Evolutionary conservation across 1,140 invertebrate genomes (phyloP), one percentile per base, ranked within the genome.

Genomic region (Drosophila tropicalis): DNA sequence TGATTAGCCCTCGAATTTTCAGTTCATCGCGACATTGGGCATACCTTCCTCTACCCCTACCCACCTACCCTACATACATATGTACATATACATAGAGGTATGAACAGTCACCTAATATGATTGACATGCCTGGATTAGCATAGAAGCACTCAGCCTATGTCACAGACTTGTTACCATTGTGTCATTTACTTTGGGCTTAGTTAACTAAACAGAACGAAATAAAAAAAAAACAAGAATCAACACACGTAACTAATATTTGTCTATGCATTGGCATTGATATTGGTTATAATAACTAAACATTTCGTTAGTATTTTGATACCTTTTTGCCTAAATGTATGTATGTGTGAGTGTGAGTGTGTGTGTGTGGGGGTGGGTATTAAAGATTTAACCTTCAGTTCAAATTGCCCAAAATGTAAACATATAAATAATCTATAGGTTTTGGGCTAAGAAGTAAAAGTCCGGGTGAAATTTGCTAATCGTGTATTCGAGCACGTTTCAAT

Each of bases 81-180:
- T 75, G 73, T 72, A 75, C 68, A 81, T 71, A 55, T 39, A 44
- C 67, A 40, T 75, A 13, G 10, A 39, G 10, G 36, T 51, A 51
- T 22, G 10, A 17, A 47, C 17, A 15, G 3, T 19, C 44, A 22
- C 10, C 17, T 22, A 39, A 63, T 60, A 73, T 79, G 77, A 87
- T 87, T 87, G 83, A 87, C 83, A 87, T 89, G 76, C 63, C 67
- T 81, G 83, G 83, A 87, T 87, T 87, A 87, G 76, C 82, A 76
- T 66, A 71, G 79, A 65, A 69, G 63, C 56, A 58, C 60, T 51
- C 44, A 12, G 17, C 34, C 34, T 40, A 44, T 57, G 69, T 56
- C 73, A 69, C 73, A 71, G 64, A 75, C 65, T 79, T 83, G 68
- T 83, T 79, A 67, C 75, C 71, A 68, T 61, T 79, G 81, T 67